These are phyloP conservation scores for Andrena praecox DNA, from an alignment of 2,888 invertebrate species.

Conservation along the genomic window DNA sequence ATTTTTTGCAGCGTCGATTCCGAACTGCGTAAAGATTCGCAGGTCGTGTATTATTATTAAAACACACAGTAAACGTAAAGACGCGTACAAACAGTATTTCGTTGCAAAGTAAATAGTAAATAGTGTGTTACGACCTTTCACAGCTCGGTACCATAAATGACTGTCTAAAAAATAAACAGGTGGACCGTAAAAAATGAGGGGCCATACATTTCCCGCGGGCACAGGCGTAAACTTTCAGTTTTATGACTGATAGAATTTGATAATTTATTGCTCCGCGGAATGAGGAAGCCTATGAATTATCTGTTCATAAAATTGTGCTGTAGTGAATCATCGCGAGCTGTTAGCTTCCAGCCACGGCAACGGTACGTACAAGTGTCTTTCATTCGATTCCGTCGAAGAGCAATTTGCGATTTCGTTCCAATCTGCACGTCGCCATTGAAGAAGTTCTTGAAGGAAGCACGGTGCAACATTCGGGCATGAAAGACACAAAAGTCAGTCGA, in stretches of 20 bases:
- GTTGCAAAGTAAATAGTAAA: neutral
- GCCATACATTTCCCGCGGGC: neutral
- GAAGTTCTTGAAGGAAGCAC: no score
- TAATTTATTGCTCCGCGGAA: neutral
- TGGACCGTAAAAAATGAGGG: neutral
- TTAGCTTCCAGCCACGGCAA: neutral
- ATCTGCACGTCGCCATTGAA: no score
- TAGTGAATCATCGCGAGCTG: neutral
- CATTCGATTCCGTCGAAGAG: no score
- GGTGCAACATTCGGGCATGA: no score
- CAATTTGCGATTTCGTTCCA: no score
- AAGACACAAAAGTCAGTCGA: no score
- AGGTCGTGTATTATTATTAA: no score
- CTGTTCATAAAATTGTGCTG: neutral
- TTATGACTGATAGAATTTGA: slow-evolving; percentile 16
- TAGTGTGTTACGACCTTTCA: neutral
- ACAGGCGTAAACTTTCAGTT: neutral
- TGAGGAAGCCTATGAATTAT: slow-evolving; percentile 1
- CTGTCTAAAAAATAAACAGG: slow-evolving; percentile 21
- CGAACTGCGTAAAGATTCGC: no score
- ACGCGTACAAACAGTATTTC: neutral
- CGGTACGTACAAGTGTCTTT: no score
- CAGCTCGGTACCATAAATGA: neutral
- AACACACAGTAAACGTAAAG: neutral
- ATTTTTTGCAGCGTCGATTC: no score